Conservation (phyloP, 2,113 vertebrate genomes). For the Sialia sialis region DNA sequence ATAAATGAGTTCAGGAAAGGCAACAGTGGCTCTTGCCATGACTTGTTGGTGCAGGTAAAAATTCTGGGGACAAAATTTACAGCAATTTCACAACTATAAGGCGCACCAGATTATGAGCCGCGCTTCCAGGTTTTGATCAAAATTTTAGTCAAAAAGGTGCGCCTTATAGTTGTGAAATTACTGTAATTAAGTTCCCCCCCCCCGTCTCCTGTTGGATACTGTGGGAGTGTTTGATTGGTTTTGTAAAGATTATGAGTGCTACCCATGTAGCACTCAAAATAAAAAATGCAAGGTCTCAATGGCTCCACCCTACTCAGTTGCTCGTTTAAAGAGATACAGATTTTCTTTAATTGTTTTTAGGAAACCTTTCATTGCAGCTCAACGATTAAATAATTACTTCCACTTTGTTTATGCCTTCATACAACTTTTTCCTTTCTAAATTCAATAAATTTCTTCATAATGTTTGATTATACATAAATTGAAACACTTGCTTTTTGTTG, state of each 20-base stretch:
- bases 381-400: background rate
- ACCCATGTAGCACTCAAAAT: background rate
- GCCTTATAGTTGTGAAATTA: too few species aligned
- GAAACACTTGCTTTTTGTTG: background rate
- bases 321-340: background rate
- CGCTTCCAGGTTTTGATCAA: too few species aligned
- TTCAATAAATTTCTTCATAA: background rate
- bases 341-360: background rate
- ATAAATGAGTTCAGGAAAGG: background rate
- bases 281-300: background rate
- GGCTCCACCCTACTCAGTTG: background rate
- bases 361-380: background rate
- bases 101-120: too few species aligned
- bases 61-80: background rate
- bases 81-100: too few species aligned
- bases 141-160: too few species aligned
- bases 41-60: background rate
- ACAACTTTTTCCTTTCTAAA: background rate
- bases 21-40: fast-evolving
- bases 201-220: background rate
- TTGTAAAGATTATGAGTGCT: background rate
- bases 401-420: background rate
- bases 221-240: fast-evolving
- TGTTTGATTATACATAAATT: background rate
- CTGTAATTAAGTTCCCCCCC: too few species aligned